A percentile compares a stretch with the other conserved stretches of the same genome.
phyloP scores from a whole-genome alignment of 2,888 invertebrate species.

The Amiota communis region DNA sequence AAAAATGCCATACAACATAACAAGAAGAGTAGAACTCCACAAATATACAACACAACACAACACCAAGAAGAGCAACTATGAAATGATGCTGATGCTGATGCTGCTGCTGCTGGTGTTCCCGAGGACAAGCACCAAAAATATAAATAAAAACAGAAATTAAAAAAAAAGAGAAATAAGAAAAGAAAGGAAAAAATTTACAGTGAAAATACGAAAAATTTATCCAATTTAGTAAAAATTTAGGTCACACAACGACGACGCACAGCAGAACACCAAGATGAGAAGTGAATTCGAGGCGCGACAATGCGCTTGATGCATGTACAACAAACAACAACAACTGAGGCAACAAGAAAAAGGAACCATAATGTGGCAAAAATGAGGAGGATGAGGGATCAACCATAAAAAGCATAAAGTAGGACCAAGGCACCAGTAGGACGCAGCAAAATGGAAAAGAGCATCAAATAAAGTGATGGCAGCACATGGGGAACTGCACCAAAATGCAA shows the following conservation, averaged over 20 bases:
- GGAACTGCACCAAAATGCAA: too few species aligned
- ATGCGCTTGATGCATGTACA: too few species aligned
- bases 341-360: too few species aligned
- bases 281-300: slow-evolving; percentile 32
- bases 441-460: slow-evolving; percentile 57
- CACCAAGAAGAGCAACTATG: slow-evolving; percentile 32
- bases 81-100: background rate
- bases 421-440: slow-evolving; percentile 47
- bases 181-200: slow-evolving; percentile 36
- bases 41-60: background rate
- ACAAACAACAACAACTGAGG: too few species aligned
- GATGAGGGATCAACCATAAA: too few species aligned
- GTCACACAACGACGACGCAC: slow-evolving; percentile 52
- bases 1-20: slow-evolving; percentile 13
- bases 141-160: slow-evolving; percentile 33
- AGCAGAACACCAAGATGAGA: slow-evolving; percentile 45
- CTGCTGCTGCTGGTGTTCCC: background rate
- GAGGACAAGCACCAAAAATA: too few species aligned
- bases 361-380: too few species aligned
- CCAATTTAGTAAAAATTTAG: slow-evolving; percentile 70
- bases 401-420: too few species aligned
- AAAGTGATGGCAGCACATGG: background rate
- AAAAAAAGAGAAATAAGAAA: slow-evolving; percentile 28
- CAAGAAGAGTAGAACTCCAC: background rate
- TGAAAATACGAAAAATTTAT: slow-evolving; percentile 70